phyloP scores from a whole-genome alignment of 1,140 invertebrate genomes.

The Copidosoma floridanum region DNA sequence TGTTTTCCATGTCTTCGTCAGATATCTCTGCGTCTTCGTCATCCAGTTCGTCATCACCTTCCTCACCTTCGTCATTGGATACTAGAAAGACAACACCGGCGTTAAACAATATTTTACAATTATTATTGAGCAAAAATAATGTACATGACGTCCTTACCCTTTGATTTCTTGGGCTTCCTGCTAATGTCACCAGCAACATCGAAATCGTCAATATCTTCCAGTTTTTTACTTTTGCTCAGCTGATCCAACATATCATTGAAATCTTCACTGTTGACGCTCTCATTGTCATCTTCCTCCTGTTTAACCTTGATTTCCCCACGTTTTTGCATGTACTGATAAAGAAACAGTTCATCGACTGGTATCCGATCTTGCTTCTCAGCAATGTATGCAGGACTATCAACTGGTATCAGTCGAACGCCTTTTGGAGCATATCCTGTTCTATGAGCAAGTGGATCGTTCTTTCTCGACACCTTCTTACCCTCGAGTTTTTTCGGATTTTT shows the following conservation, averaged over 20 bases:
- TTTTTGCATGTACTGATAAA: constrained; percentile 65
- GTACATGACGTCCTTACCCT: constrained; percentile 41
- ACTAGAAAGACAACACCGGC: too few relatives aligned
- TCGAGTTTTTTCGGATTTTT: constrained; percentile 87
- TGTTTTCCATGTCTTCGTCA: constrained; percentile 32
- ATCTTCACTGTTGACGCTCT: constrained; percentile 85
- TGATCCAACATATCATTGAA: constrained; percentile 80
- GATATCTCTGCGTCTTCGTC: constrained; percentile 42
- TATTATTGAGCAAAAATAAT: background rate
- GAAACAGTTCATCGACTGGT: constrained; percentile 79
- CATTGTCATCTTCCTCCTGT: constrained; percentile 67
- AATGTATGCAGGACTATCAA: constrained; percentile 70
- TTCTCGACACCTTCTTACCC: constrained; percentile 42
- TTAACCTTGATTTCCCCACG: constrained; percentile 44
- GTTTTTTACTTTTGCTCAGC: constrained; percentile 60
- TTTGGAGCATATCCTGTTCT: constrained; percentile 63
- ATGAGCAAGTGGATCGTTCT: constrained; percentile 44
- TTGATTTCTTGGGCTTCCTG: constrained; percentile 45
- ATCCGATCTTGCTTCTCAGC: constrained; percentile 68
- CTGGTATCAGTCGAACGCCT: constrained; percentile 63
- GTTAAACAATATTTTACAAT: background rate
- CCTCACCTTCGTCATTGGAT: constrained; percentile 41
- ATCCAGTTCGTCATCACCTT: constrained; percentile 49
- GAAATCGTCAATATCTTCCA: constrained; percentile 63
- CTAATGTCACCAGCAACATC: constrained; percentile 56